Evolutionary conservation across 2,888 invertebrate genomes (phyloP), one percentile per base, ranked within the genome.

Genomic region (Phengaris arion): DNA sequence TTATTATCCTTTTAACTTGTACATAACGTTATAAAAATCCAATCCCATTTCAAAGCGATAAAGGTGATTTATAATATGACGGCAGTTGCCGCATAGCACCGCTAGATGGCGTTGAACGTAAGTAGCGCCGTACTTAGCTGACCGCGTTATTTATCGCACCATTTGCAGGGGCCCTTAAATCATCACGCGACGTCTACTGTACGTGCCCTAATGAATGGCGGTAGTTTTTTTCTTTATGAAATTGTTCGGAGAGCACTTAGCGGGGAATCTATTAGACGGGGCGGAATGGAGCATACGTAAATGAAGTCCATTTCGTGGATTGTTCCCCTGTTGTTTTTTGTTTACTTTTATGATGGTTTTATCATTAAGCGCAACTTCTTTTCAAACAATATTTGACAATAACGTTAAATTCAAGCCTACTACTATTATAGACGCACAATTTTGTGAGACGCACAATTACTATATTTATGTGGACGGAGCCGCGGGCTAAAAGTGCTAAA

Each of bases 81-180:
- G 35, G 35, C 77, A 79, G 77, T 81, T 78, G 80, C 86, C 85
- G 70, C 57, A 81, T 79, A 76, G 74, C 81, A 81, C 84, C 86
- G 82, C 86, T 88, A 90, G 91, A 88, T 91, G 90, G 87, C 88
- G 85, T 75, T 87, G 83, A 84, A 81, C 83, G 83, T 91, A 89
- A 90, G 89, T 89, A 89, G 87, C 84, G 85, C 87, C 78, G 87
- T 88, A 88, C 89, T 89, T 89, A 81, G 84, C 86, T 91, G 89
- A 89, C 92, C 90, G 87, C 83, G 87, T 92, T 93, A 94, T 94
- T 94, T 94, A 94, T 94, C 91, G 93, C 90, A 82, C 94, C 94
- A 94, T 94, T 94, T 84, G 89, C 86, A 85, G 85, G 84, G 86
- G 83, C 87, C 90, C 86, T 89, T 94, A 94, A 94, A 94, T 94